Conservation (phyloP, 1,140 invertebrate species). For the Pristionchus pacificus region DNA sequence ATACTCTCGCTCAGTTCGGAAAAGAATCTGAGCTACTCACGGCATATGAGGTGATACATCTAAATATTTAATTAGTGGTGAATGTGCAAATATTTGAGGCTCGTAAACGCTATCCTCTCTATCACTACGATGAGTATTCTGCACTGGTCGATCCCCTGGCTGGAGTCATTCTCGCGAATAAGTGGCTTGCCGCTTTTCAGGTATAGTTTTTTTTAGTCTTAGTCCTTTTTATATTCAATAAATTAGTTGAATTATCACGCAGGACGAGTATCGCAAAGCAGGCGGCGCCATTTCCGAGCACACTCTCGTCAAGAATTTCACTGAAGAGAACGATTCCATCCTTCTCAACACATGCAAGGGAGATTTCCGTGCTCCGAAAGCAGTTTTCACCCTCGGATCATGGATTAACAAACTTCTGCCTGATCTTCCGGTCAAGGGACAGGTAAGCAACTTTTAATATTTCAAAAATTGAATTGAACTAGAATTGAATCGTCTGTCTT, state of each 20-base stretch:
- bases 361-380: conserved; percentile 11
- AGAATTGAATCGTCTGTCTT: too few species aligned
- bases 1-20: conserved; percentile 11
- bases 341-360: conserved; percentile 1
- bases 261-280: not conserved
- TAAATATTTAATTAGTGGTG: not conserved
- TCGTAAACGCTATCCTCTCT: not conserved
- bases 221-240: not conserved
- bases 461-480: too few species aligned
- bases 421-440: conserved; percentile 13
- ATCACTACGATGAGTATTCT: not conserved
- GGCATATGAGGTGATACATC: conserved; percentile 11
- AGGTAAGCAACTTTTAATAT: too few species aligned
- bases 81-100: not conserved
- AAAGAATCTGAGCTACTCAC: conserved; percentile 17
- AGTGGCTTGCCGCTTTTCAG: not conserved
- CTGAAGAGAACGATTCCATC: not conserved
- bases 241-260: not conserved
- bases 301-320: conserved; percentile 5
- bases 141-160: not conserved
- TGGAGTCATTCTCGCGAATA: not conserved
- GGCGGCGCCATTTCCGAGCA: not conserved
- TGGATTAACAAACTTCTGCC: conserved; percentile 28
- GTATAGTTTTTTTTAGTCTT: too few species aligned
- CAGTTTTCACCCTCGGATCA: conserved; percentile 22